Conservation (phyloP, 30 jellyfish, hydroid and myxozoan species). For the Aurelia coerulea region DNA sequence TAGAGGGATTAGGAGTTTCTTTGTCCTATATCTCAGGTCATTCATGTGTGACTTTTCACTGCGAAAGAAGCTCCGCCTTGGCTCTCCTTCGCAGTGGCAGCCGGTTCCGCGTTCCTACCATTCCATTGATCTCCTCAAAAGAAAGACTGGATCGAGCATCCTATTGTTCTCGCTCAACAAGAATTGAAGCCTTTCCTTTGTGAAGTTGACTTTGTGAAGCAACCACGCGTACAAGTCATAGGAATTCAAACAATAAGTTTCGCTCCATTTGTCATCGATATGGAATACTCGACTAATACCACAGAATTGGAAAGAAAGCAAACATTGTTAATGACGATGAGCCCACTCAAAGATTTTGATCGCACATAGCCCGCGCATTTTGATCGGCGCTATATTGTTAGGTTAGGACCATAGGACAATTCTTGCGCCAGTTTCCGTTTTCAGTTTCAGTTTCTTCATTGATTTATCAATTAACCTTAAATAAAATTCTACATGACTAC, state of each 20-base stretch:
- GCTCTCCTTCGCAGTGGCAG: too few species aligned
- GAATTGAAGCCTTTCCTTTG: constrained; percentile 28
- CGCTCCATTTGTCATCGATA: constrained; percentile 24
- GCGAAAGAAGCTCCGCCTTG: too few species aligned
- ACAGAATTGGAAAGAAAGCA: constrained; percentile 7
- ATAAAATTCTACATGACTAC: too few species aligned
- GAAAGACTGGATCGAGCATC: not conserved
- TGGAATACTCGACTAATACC: not conserved
- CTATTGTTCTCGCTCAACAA: not conserved
- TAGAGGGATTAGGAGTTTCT: too few species aligned
- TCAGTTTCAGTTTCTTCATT: too few species aligned
- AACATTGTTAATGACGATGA: constrained; percentile 25
- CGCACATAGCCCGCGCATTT: not conserved
- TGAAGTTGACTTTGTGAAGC: constrained; percentile 2
- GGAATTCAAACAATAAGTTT: constrained; percentile 33
- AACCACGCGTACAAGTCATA: constrained; percentile 66
- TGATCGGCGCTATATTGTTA: not conserved
- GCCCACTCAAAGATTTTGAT: constrained; percentile 51
- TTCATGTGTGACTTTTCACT: too few species aligned
- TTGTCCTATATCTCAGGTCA: too few species aligned
- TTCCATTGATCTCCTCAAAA: not conserved
- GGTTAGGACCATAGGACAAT: not conserved
- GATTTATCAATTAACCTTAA: too few species aligned
- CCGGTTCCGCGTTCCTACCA: too few species aligned
- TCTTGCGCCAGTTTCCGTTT: too few species aligned